Base-by-base conservation (phyloP, 1,140 invertebrate species). In the Harpegnathos saltator region DNA sequence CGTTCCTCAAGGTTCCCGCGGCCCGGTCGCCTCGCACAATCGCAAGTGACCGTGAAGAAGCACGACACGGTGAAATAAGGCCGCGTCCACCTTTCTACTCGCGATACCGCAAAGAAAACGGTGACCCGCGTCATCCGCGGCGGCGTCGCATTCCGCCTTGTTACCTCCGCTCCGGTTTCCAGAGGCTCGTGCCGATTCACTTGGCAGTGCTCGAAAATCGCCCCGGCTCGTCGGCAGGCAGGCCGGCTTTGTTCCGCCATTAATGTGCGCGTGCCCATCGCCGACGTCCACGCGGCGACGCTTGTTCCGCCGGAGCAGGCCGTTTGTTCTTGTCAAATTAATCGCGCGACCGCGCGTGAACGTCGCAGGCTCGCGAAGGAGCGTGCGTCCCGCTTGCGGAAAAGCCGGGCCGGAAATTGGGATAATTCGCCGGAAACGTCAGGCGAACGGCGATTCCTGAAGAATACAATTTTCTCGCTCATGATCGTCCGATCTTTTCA, bases 41-140 rank as follows among this genome's bases (percentile, higher is more conserved):
- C 73, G 87, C 80, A 87, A 89, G 87, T 89, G 83, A 89, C 87
- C 87, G 89, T 87, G 89, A 89, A 87, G 87, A 89, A 65, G 83
- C 82, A 89, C 87, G 83, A 89, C 87, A 89, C 85, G 89, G 85
- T 87, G 75, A 89, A 89, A 89, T 89, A 89, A 89, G 89, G 89
- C 89, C 89, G 89, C 85, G 78, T 89, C 87, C 89, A 88, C 83
- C 86, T 88, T 88, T 88, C 86, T 88, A 88, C 86, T 88, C 86
- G 86, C 81, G 65, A 86, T 88, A 88, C 86, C 86, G 86, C 86
- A 88, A 88, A 87, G 86, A 88, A 78, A 88, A 88, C 86, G 86
- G 86, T 88, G 86, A 88, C 86, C 86, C 86, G 83, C 77, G 86
- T 80, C 75, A 61, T 81, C 33, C 77, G 82, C 62, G n/a, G 52